Base-by-base conservation (phyloP, 2,797 vertebrate species). In the Hapalemur alaotrensis region DNA sequence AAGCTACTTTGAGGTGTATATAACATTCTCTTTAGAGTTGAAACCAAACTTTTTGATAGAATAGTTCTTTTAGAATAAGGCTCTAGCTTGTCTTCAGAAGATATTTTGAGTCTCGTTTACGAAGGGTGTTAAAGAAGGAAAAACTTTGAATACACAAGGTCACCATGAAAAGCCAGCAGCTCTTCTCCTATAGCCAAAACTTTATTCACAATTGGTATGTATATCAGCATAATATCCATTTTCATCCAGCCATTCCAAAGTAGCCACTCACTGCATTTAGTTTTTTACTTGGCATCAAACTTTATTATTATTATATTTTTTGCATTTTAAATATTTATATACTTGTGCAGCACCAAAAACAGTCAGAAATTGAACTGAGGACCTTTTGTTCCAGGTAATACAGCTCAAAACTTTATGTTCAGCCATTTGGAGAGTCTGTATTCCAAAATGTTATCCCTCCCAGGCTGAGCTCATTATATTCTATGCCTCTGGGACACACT, bases 381-480 rank as follows among this genome's bases (percentile, higher is more conserved):
- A 67, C 41, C 13, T 65, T 95, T 96, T 92, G 78, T 93, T 96
- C 81, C 35, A 95, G 90, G 81, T 96, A 90, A 54, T 23, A 61
- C 28, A 82, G 86, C 59, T 94, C 35, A 95, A 92, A 93, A 80
- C 41, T 91, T 94, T 76, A 76, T 25, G 84, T 95, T 96, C 87
- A 92, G 86, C 43, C 89, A 54, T 93, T 95, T 89, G 95, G 83
- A 96, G 93, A 97, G 94, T 93, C 65, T 61, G 22, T 92, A 97
- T 98, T 82, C 92, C 96, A 67, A 93, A 97, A 97, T 97, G 78
- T 97, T 97, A 61, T 96, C 95, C 93, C 0, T 0, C 65, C 89
- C 38, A 93, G 96, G 97, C 94, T 96, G 63, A 97, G 97, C 96
- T 96, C 89, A 95, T 97, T 96, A 94, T 22, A 89, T 95, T 83